Conservation (phyloP, 2,797 vertebrate species). For the Epinephelus awoara region DNA sequence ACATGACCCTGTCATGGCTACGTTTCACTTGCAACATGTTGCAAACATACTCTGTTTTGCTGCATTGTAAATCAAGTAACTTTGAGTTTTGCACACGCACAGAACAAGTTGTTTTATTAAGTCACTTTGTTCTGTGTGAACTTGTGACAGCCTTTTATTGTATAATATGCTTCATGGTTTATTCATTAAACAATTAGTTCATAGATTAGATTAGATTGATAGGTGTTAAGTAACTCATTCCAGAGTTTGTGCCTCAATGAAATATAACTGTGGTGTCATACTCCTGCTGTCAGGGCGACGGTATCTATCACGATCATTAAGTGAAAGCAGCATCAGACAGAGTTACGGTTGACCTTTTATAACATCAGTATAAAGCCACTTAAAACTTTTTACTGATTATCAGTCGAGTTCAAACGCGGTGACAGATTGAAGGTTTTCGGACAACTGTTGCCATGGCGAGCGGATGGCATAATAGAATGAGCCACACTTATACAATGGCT, state of each 20-base stretch:
- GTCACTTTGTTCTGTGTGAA: not conserved
- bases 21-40: no score
- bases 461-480: slow-evolving; percentile 48
- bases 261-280: slow-evolving; percentile 1
- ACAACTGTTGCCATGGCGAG: slow-evolving; percentile 68
- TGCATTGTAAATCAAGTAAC: no score
- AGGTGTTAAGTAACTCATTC: not conserved
- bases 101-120: not conserved
- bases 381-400: slow-evolving; percentile 59
- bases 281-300: slow-evolving; percentile 29
- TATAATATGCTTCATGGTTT: not conserved
- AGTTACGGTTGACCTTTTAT: slow-evolving; percentile 50
- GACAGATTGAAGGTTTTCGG: slow-evolving; percentile 52
- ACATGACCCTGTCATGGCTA: no score
- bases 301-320: slow-evolving; percentile 37
- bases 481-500: slow-evolving; percentile 50
- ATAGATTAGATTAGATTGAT: not conserved
- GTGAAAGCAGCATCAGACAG: slow-evolving; percentile 28
- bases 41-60: no score
- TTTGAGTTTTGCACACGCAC: no score
- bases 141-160: not conserved
- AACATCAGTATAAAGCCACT: slow-evolving; percentile 38
- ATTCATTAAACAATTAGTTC: not conserved
- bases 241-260: not conserved
- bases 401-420: slow-evolving; percentile 34